A percentile compares a stretch with the other conserved stretches of the same genome.
phyloP scores from a whole-genome alignment of 2,888 invertebrate species.

The Andrena dorsata region DNA sequence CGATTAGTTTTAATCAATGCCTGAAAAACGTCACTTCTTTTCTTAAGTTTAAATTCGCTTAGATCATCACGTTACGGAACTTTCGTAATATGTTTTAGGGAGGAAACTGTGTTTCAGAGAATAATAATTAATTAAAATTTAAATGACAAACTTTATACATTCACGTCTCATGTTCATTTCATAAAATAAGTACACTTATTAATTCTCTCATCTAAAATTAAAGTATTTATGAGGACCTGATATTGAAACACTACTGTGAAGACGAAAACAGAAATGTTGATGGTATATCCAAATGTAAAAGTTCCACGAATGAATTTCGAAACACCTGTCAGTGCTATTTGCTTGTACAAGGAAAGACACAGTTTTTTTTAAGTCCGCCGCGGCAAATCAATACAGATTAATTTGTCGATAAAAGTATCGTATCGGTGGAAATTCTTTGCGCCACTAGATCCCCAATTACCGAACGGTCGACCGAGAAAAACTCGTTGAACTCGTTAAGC shows the following conservation, averaged over 20 bases:
- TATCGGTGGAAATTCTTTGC: constrained; percentile 43
- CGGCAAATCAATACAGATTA: constrained; percentile 54
- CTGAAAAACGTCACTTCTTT: too few relatives aligned
- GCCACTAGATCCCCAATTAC: constrained; percentile 63
- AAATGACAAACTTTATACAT: too few relatives aligned
- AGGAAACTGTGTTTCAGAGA: too few relatives aligned
- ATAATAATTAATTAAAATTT: too few relatives aligned
- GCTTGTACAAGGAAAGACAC: background rate
- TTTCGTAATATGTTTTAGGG: too few relatives aligned
- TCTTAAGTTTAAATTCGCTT: too few relatives aligned
- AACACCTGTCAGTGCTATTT: constrained; percentile 48
- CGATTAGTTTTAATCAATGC: too few relatives aligned
- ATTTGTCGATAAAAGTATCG: constrained; percentile 56
- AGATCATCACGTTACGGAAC: too few relatives aligned
- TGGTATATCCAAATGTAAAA: background rate
- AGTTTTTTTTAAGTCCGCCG: background rate
- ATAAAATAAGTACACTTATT: too few relatives aligned
- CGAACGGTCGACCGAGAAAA: constrained; percentile 65
- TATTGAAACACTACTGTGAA: background rate
- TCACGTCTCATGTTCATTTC: too few relatives aligned
- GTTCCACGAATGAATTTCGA: constrained; percentile 7
- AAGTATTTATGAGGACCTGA: too few relatives aligned
- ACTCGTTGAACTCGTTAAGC: constrained; percentile 71
- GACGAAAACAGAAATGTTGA: constrained; percentile 7
- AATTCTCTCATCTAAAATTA: too few relatives aligned